Conservation (phyloP, 2,797 vertebrate genomes). For the Huso huso region DNA sequence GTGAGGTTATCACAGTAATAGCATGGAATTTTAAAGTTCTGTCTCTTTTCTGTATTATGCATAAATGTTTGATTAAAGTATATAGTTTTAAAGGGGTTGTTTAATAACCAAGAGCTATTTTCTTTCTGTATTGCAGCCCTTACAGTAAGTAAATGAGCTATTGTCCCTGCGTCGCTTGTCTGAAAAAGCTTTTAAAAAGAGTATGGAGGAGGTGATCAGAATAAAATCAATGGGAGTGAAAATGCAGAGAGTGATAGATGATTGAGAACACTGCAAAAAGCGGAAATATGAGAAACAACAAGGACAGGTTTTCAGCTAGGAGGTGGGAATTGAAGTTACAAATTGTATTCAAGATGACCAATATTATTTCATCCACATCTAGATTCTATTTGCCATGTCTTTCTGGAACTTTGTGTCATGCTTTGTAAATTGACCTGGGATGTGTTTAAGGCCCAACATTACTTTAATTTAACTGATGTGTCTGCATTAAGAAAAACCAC, state of each 20-base stretch:
- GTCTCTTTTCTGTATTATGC: no score
- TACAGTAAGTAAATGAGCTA: no score
- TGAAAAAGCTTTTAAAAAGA: no score
- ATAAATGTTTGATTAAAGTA: no score
- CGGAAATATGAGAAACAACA: not conserved
- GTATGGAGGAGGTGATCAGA: not conserved
- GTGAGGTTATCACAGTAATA: no score
- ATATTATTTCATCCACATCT: not conserved
- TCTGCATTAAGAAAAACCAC: constrained; percentile 11
- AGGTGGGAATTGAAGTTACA: not conserved
- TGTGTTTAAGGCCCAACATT: constrained; percentile 3
- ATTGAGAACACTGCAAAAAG: not conserved
- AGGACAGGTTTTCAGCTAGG: constrained; percentile 1
- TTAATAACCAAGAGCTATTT: no score
- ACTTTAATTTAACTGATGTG: not conserved
- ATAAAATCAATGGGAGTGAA: not conserved
- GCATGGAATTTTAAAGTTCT: no score
- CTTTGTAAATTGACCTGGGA: constrained; percentile 8
- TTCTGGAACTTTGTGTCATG: not conserved
- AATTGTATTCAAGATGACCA: not conserved
- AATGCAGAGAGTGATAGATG: no score
- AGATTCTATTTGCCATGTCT: not conserved
- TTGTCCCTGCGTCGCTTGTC: no score
- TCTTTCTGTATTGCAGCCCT: no score
- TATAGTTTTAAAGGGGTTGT: no score